These are phyloP conservation scores for Diaphora mendica DNA, from an alignment of 2,888 invertebrate genomes.

Conservation along the genomic window DNA sequence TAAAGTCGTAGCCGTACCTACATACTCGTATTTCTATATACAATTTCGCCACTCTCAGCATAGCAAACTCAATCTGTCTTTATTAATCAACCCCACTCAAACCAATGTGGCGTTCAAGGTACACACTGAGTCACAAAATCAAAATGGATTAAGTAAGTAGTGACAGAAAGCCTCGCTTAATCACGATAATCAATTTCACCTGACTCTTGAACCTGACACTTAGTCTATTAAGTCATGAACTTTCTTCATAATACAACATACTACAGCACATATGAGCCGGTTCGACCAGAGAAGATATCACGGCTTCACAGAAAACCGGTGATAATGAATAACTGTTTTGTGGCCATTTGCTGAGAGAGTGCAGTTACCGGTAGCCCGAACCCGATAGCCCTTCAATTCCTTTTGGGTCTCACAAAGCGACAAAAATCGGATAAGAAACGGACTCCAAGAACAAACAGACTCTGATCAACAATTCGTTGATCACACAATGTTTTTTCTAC, in stretches of 20 bases:
- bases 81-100: slow-evolving; percentile 3
- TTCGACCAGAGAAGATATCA: neutral
- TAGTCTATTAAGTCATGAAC: slow-evolving; percentile 18
- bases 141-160: slow-evolving; percentile 23
- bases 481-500: no score
- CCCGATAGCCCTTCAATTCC: neutral
- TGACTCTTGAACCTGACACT: slow-evolving; percentile 40
- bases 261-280: neutral
- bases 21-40: slow-evolving; percentile 24
- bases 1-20: neutral
- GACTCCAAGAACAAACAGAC: neutral
- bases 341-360: no score
- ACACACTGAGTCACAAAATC: slow-evolving; percentile 30
- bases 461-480: no score
- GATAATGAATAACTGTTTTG: no score
- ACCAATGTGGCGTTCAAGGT: slow-evolving; percentile 12
- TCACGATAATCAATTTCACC: slow-evolving; percentile 46
- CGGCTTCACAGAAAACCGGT: neutral
- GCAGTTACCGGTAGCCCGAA: no score
- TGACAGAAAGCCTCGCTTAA: slow-evolving; percentile 40
- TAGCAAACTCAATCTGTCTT: slow-evolving; percentile 12
- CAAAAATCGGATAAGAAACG: neutral
- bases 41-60: slow-evolving; percentile 17
- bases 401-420: neutral
- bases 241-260: slow-evolving; percentile 8